phyloP scores from a whole-genome alignment of 2,888 invertebrate species.

The Oxyteleia sp. region DNA sequence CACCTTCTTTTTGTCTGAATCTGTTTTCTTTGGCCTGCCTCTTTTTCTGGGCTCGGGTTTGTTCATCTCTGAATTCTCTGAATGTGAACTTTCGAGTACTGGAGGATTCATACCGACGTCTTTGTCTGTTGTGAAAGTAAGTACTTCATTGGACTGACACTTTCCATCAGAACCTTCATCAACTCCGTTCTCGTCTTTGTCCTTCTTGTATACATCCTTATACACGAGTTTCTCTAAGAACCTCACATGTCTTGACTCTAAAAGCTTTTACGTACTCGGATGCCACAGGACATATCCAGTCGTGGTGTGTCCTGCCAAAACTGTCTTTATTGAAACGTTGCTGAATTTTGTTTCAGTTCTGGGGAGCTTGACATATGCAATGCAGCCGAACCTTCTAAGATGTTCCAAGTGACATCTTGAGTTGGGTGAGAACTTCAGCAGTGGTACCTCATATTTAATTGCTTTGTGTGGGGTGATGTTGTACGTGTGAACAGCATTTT shows the following conservation, averaged over 20 bases:
- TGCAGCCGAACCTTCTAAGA: constrained; percentile 20
- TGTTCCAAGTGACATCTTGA: constrained; percentile 15
- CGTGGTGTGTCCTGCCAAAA: constrained; percentile 2
- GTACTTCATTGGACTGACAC: background rate
- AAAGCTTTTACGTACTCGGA: constrained; percentile 51
- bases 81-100: constrained; percentile 34
- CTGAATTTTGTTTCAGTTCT: constrained; percentile 22
- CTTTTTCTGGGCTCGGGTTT: constrained; percentile 57
- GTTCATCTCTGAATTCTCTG: constrained; percentile 35
- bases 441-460: constrained; percentile 9
- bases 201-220: constrained; percentile 15
- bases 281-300: constrained; percentile 70
- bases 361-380: constrained; percentile 11
- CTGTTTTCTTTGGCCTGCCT: constrained; percentile 61
- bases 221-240: constrained; percentile 15
- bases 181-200: background rate
- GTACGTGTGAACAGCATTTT: constrained; percentile 16
- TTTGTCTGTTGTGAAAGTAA: background rate
- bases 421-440: constrained; percentile 12
- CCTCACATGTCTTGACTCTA: constrained; percentile 42
- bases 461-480: constrained; percentile 43
- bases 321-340: background rate
- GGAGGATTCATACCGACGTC: background rate
- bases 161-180: constrained; percentile 3
- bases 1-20: constrained; percentile 9